phyloP scores from a whole-genome alignment of 2,888 invertebrate genomes.

The Pasiphila rectangulata region DNA sequence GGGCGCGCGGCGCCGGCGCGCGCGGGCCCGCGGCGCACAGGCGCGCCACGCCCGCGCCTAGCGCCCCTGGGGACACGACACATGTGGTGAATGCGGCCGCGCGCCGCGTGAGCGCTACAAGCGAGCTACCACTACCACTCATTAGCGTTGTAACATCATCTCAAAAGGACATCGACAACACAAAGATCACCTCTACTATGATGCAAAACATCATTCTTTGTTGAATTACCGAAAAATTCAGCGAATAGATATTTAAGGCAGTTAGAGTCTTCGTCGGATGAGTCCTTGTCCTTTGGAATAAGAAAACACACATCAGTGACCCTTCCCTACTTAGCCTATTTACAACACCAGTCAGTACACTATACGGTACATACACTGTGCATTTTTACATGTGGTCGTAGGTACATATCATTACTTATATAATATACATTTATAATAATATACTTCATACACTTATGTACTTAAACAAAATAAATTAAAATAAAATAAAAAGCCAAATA shows the following conservation, averaged over 20 bases:
- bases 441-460: constrained; percentile 34
- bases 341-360: constrained; percentile 26
- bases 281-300: constrained; percentile 70
- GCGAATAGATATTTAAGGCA: constrained; percentile 87
- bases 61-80: constrained; percentile 63
- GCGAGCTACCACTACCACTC: constrained; percentile 40
- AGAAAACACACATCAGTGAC: constrained; percentile 62
- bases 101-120: constrained; percentile 21
- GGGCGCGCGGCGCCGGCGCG: constrained; percentile 23
- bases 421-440: constrained; percentile 30
- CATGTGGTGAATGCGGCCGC: constrained; percentile 12
- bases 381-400: constrained; percentile 42
- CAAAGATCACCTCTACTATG: constrained; percentile 64
- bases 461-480: constrained; percentile 47
- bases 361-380: constrained; percentile 42
- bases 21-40: constrained; percentile 49
- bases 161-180: constrained; percentile 68
- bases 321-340: constrained; percentile 29
- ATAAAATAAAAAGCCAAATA: constrained; percentile 74
- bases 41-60: constrained; percentile 62
- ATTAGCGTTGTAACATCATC: constrained; percentile 48
- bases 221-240: constrained; percentile 83
- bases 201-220: constrained; percentile 45
- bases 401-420: constrained; percentile 28
- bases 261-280: constrained; percentile 82